These are phyloP conservation scores for Calcarius lapponicus DNA, from an alignment of 2,797 vertebrate species.

Conservation along the genomic window DNA sequence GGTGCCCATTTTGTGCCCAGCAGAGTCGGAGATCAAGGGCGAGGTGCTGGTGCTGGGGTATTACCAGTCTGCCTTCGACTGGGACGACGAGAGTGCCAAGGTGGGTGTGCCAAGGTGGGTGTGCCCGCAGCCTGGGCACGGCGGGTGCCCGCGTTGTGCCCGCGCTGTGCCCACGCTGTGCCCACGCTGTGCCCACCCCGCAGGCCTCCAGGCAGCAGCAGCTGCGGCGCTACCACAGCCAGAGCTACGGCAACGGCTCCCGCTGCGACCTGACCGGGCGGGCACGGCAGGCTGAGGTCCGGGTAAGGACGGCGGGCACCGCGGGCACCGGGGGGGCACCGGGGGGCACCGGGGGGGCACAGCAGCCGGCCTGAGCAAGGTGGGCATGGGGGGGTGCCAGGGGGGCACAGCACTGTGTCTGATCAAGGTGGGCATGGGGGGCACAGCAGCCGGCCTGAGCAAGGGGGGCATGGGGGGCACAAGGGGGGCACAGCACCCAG, in stretches of 20 bases:
- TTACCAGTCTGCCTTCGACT: background rate
- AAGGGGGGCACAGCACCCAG: too few relatives aligned
- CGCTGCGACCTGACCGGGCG: slow-evolving; percentile 93
- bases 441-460: too few relatives aligned
- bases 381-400: too few relatives aligned
- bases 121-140: too few relatives aligned
- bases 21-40: background rate
- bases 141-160: too few relatives aligned
- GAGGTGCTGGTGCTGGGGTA: background rate
- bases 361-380: background rate
- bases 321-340: too few relatives aligned
- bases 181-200: background rate
- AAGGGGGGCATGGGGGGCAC: too few relatives aligned
- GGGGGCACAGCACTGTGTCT: too few relatives aligned
- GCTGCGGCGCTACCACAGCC: slow-evolving; percentile 94
- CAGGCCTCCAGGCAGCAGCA: slow-evolving; percentile 93
- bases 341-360: too few relatives aligned
- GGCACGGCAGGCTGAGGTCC: slow-evolving; percentile 89
- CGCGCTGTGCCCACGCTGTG: too few relatives aligned
- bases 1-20: background rate
- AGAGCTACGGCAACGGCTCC: slow-evolving; percentile 91
- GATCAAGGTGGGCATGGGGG: too few relatives aligned
- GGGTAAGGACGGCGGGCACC: slow-evolving; percentile 78
- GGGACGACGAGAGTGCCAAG: slow-evolving; percentile 88
- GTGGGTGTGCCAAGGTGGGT: slow-evolving; percentile 83